Conservation (phyloP, 2,797 vertebrate species). For the Falco novaeseelandiae region DNA sequence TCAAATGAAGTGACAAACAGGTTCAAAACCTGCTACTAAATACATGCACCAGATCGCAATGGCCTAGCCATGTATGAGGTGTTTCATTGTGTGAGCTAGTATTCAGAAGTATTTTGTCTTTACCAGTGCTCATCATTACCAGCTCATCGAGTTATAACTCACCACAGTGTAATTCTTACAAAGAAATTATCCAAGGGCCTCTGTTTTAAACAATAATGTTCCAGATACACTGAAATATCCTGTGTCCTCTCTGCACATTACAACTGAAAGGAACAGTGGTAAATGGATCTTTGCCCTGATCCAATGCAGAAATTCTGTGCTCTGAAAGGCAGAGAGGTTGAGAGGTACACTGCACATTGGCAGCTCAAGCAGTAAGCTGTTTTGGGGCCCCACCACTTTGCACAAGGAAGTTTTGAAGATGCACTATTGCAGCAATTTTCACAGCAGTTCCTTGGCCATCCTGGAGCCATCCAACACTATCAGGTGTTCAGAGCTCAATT, state of each 20-base stretch:
- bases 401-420: background rate
- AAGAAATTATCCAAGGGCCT: background rate
- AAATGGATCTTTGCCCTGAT: background rate
- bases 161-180: background rate
- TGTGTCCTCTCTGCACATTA: background rate
- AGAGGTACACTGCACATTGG: accelerated
- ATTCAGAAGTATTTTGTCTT: background rate
- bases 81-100: background rate
- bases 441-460: background rate
- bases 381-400: background rate
- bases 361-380: background rate
- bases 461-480: background rate
- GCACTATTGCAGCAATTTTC: background rate
- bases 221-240: background rate
- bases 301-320: background rate
- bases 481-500: background rate
- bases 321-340: background rate
- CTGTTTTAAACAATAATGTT: background rate
- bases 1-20: background rate
- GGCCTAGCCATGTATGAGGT: background rate
- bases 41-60: background rate
- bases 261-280: background rate
- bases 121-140: background rate
- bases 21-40: background rate
- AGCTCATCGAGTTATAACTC: background rate